phyloP scores from a whole-genome alignment of 2,113 vertebrate genomes.

The Notothenia rossii region DNA sequence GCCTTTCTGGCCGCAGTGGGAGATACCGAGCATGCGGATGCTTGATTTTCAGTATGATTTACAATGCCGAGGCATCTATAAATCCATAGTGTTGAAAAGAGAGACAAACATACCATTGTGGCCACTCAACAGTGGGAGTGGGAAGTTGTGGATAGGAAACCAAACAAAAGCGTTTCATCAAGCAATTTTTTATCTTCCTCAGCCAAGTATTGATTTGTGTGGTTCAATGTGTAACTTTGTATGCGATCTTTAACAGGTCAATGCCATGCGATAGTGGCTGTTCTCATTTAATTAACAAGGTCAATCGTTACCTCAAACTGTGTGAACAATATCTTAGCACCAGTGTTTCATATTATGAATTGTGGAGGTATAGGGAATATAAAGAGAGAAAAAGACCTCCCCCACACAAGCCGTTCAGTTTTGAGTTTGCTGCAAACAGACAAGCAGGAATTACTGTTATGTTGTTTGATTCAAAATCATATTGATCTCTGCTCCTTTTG shows the following conservation, averaged over 20 bases:
- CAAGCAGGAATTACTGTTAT: slow-evolving; percentile 62
- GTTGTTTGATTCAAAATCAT: slow-evolving; percentile 75
- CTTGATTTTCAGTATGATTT: slow-evolving; percentile 72
- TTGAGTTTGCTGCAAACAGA: slow-evolving; percentile 61
- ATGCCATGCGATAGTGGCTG: slow-evolving; percentile 26
- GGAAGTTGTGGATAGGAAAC: slow-evolving; percentile 64
- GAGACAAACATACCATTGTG: slow-evolving; percentile 67
- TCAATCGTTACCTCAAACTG: slow-evolving; percentile 61
- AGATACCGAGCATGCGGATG: slow-evolving; percentile 52
- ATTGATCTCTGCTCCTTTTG: slow-evolving; percentile 71
- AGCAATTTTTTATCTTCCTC: slow-evolving; percentile 61
- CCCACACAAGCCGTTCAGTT: slow-evolving; percentile 48
- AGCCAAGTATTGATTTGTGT: slow-evolving; percentile 55
- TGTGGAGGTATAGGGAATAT: slow-evolving; percentile 40
- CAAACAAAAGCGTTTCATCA: slow-evolving; percentile 63
- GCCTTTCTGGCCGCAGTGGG: slow-evolving; percentile 62
- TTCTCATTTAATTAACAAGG: slow-evolving; percentile 73
- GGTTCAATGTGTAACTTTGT: slow-evolving; percentile 54
- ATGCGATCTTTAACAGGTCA: slow-evolving; percentile 53
- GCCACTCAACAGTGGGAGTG: slow-evolving; percentile 65
- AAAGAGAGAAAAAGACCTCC: slow-evolving; percentile 11
- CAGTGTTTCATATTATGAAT: slow-evolving; percentile 18
- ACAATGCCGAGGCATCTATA: slow-evolving; percentile 62
- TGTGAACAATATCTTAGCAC: slow-evolving; percentile 14
- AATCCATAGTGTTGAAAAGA: slow-evolving; percentile 74